A percentile compares a stretch with the other conserved stretches of the same genome.
These are phyloP conservation scores for Ectemnius continuus DNA, from an alignment of 2,888 invertebrate species.

Conservation along the genomic window DNA sequence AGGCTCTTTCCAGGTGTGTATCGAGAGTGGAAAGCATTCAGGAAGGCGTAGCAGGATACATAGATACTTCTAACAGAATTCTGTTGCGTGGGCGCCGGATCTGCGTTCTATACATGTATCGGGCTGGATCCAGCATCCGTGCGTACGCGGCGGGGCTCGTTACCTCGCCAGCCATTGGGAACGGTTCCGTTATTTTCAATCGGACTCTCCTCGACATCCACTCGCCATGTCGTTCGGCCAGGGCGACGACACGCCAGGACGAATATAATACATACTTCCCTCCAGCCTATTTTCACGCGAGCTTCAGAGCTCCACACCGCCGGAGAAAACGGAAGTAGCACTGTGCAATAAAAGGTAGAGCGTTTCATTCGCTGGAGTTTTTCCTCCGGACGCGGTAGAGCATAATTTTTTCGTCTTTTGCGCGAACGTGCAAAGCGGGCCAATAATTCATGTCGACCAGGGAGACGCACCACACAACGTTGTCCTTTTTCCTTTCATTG, in stretches of 20 bases:
- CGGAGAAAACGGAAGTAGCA: too few relatives aligned
- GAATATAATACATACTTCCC: too few relatives aligned
- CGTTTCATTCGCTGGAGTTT: too few relatives aligned
- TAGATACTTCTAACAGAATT: conserved; percentile 24
- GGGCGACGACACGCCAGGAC: neutral
- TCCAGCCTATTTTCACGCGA: too few relatives aligned
- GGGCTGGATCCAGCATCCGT: conserved; percentile 21
- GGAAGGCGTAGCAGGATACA: conserved; percentile 17
- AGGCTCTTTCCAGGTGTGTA: neutral
- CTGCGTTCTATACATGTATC: conserved; percentile 33
- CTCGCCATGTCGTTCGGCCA: neutral
- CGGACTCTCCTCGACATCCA: neutral
- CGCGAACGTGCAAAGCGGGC: too few relatives aligned
- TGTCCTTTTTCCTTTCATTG: too few relatives aligned
- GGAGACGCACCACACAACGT: too few relatives aligned
- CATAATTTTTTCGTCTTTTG: too few relatives aligned
- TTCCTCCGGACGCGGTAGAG: too few relatives aligned
- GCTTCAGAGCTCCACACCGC: too few relatives aligned
- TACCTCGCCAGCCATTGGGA: neutral
- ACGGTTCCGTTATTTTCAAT: neutral
- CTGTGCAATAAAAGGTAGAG: too few relatives aligned
- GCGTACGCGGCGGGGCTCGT: conserved; percentile 20
- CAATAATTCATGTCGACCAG: too few relatives aligned
- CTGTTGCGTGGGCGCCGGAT: conserved; percentile 41
- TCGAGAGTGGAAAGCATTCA: conserved; percentile 13